A percentile compares a stretch with the other conserved stretches of the same genome.
These are phyloP conservation scores for Elgonia sp. DNA, from an alignment of 2,888 invertebrate species.

Conservation along the genomic window DNA sequence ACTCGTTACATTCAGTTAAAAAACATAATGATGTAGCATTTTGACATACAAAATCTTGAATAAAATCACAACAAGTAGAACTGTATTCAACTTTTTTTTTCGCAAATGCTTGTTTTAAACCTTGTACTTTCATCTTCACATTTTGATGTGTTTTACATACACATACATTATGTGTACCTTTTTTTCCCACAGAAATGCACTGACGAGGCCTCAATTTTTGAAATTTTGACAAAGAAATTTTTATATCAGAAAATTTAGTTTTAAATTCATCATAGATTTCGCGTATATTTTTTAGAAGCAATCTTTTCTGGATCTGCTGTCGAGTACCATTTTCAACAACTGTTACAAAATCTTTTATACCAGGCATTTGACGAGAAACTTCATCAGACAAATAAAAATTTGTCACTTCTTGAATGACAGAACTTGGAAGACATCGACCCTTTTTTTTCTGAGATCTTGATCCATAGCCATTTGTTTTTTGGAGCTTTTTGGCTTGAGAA, in stretches of 20 bases:
- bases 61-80: conserved; percentile 4
- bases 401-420: conserved; percentile 1
- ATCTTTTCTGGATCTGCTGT: conserved; percentile 41
- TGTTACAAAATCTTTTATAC: conserved; percentile 38
- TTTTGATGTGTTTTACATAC: conserved; percentile 54
- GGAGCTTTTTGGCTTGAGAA: conserved; percentile 19
- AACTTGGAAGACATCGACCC: conserved; percentile 27
- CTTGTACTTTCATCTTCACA: conserved; percentile 31
- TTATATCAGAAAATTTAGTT: conserved; percentile 34
- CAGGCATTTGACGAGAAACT: conserved; percentile 35
- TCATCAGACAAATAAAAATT: conserved; percentile 40
- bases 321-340: conserved; percentile 23
- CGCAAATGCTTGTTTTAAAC: conserved; percentile 4
- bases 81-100: neutral
- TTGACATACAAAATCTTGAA: conserved; percentile 46
- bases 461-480: conserved; percentile 32
- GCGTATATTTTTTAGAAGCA: conserved; percentile 33
- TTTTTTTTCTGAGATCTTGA: conserved; percentile 32
- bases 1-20: conserved; percentile 24
- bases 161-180: conserved; percentile 48
- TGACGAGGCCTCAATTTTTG: conserved; percentile 18
- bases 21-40: conserved; percentile 36
- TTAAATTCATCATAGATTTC: conserved; percentile 36
- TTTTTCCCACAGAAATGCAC: conserved; percentile 4
- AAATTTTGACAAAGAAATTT: conserved; percentile 56